These are phyloP conservation scores for Nephrotoma flavescens DNA, from an alignment of 2,888 invertebrate species.

Conservation along the genomic window DNA sequence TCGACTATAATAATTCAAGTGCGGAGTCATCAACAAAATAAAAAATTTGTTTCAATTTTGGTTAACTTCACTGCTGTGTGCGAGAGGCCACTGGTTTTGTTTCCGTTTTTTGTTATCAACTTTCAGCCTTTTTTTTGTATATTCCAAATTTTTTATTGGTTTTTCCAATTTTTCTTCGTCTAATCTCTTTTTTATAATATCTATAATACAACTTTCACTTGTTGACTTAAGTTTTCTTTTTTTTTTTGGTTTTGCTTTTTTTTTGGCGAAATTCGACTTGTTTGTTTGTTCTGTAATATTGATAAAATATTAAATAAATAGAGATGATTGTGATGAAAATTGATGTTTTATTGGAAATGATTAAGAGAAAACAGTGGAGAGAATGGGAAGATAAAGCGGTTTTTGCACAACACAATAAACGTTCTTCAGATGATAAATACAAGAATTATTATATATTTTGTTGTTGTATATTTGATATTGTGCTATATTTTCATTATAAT, in stretches of 20 bases:
- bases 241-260: neutral
- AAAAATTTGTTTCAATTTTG: neutral
- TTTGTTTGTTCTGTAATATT: neutral
- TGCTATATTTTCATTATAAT: neutral
- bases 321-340: neutral
- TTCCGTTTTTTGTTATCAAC: neutral
- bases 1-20: neutral
- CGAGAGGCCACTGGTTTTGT: neutral
- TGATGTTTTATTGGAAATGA: neutral
- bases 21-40: neutral
- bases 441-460: neutral
- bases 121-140: neutral
- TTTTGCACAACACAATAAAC: neutral
- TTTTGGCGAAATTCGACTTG: neutral
- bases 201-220: neutral
- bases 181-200: neutral
- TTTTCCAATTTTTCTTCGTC: neutral
- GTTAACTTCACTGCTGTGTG: neutral
- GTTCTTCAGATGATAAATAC: neutral
- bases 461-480: neutral
- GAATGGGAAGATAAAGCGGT: neutral
- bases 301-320: neutral
- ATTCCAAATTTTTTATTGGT: neutral
- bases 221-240: neutral
- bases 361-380: neutral